These are phyloP conservation scores for Fragum whitleyi DNA, from an alignment of 2,888 invertebrate species.

Conservation along the genomic window DNA sequence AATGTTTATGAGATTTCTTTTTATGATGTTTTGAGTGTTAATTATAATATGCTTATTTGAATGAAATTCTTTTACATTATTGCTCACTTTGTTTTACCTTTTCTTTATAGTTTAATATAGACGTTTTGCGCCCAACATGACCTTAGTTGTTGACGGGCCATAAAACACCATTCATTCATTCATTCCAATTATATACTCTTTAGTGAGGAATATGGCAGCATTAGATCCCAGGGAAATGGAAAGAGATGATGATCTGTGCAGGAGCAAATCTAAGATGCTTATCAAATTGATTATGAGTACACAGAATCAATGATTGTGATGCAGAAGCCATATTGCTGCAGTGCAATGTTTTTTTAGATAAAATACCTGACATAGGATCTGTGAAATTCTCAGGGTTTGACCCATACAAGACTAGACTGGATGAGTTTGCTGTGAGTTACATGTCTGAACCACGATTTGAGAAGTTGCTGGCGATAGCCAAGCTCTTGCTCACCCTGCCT, in stretches of 20 bases:
- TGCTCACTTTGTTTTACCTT: too few species aligned
- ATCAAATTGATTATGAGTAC: conserved; percentile 22
- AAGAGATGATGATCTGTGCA: conserved; percentile 20
- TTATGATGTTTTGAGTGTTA: too few species aligned
- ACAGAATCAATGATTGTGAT: conserved; percentile 30
- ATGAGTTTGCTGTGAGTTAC: conserved; percentile 20
- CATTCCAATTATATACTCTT: conserved; percentile 18
- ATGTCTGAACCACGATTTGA: conserved; percentile 12
- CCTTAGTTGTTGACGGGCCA: too few species aligned
- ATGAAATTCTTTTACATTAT: too few species aligned
- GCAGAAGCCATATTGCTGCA: conserved; percentile 23
- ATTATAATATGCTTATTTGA: too few species aligned
- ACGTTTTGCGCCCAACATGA: too few species aligned
- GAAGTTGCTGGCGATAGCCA: conserved; percentile 31
- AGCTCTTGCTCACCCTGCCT: conserved; percentile 24
- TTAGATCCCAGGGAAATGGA: conserved; percentile 20
- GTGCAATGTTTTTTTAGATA: conserved; percentile 29
- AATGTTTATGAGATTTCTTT: too few species aligned
- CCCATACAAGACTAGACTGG: conserved; percentile 29
- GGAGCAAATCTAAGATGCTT: conserved; percentile 25
- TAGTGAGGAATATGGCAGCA: conserved; percentile 19
- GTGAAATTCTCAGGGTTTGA: conserved; percentile 18
- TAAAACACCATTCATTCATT: too few species aligned
- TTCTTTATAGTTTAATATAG: too few species aligned
- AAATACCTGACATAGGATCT: conserved; percentile 15